phyloP scores from a whole-genome alignment of 1,140 invertebrate genomes.

The Drosophila nebulosa region DNA sequence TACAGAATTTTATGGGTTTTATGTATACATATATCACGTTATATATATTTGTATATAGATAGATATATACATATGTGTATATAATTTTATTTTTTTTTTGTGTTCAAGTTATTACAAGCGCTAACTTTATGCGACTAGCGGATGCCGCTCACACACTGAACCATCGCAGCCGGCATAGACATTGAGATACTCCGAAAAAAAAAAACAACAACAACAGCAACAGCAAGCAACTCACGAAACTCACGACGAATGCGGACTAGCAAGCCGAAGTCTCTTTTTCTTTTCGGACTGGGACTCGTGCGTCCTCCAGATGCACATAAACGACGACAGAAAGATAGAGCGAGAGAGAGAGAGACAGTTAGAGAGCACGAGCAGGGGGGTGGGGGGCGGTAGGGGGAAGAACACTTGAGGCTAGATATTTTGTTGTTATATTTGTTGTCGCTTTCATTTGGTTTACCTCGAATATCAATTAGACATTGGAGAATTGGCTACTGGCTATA shows the following conservation, averaged over 20 bases:
- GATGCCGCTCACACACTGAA: slow-evolving; percentile 20
- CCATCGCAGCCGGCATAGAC: slow-evolving; percentile 34
- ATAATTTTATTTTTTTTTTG: too few species aligned
- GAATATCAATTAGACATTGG: slow-evolving; percentile 55
- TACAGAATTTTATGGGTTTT: slow-evolving; percentile 9
- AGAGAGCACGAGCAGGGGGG: background rate
- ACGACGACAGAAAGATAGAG: background rate
- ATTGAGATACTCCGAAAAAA: slow-evolving; percentile 48
- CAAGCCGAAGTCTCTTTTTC: background rate
- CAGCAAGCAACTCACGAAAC: background rate
- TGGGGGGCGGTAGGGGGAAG: background rate
- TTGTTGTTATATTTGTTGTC: slow-evolving; percentile 5
- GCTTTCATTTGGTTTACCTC: slow-evolving; percentile 54
- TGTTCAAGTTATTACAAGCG: slow-evolving; percentile 69
- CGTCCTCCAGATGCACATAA: background rate
- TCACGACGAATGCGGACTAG: too few species aligned
- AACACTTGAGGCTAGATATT: background rate
- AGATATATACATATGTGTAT: too few species aligned
- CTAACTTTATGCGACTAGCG: slow-evolving; percentile 67
- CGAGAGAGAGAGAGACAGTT: background rate
- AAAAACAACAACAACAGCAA: background rate
- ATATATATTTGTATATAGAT: slow-evolving; percentile 23
- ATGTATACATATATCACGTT: slow-evolving; percentile 8
- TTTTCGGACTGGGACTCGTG: slow-evolving; percentile 11
- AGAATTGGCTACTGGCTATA: slow-evolving; percentile 31